A percentile compares a stretch with the other conserved stretches of the same genome.
phyloP scores from a whole-genome alignment of 2,888 invertebrate species.

The Plutella xylostella region DNA sequence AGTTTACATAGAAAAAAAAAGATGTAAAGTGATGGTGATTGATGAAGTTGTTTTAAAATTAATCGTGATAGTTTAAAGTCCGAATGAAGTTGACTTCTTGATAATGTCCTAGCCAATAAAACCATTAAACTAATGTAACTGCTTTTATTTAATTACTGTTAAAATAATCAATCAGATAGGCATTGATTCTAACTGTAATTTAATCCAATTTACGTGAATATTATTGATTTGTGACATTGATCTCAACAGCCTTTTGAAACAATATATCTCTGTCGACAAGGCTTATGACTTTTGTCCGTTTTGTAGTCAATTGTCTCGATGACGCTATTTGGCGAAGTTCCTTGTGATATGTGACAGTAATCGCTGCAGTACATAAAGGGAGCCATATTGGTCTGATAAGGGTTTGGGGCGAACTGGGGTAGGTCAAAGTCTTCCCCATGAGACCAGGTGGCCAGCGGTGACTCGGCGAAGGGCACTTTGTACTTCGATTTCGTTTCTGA shows the following conservation, averaged over 20 bases:
- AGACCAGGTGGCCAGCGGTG: conserved; percentile 41
- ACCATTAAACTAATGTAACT: no score
- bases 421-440: conserved; percentile 47
- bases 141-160: no score
- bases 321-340: conserved; percentile 44
- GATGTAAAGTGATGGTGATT: no score
- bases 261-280: conserved; percentile 30
- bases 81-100: no score
- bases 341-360: conserved; percentile 52
- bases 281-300: conserved; percentile 32
- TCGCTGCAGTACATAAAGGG: conserved; percentile 64
- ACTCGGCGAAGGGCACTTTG: conserved; percentile 38
- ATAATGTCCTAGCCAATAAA: no score
- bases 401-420: conserved; percentile 51
- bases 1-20: no score
- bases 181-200: no score
- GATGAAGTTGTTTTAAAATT: no score
- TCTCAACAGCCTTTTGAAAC: conserved; percentile 43
- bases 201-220: no score
- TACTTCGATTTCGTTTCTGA: conserved; percentile 51
- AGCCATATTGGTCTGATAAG: conserved; percentile 53
- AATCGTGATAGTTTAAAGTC: no score
- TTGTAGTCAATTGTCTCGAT: conserved; percentile 42
- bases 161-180: no score
- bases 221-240: no score